A percentile compares a stretch with the other conserved stretches of the same genome.
phyloP scores from a whole-genome alignment of 2,113 vertebrate genomes.

The Muntiacus reevesi region DNA sequence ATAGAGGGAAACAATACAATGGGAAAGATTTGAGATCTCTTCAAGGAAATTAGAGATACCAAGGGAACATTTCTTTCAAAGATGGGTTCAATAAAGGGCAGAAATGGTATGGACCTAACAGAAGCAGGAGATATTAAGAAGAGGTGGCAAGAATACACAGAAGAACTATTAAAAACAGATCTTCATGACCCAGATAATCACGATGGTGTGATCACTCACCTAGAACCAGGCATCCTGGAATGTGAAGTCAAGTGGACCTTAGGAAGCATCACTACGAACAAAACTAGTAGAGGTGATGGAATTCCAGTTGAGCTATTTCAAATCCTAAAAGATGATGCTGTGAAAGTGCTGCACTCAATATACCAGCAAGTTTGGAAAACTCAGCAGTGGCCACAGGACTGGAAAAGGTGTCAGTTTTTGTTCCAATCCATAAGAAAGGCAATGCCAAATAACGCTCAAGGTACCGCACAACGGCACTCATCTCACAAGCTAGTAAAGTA shows the following conservation, averaged over 20 bases:
- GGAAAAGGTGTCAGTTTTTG: neutral
- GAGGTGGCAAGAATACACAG: neutral
- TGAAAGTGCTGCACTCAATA: neutral
- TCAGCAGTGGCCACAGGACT: neutral
- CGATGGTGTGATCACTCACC: neutral
- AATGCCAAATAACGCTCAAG: neutral
- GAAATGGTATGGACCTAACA: neutral
- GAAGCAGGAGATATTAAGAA: neutral
- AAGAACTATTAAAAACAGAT: neutral
- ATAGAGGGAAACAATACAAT: neutral
- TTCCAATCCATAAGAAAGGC: neutral
- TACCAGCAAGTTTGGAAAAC: neutral
- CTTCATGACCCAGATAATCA: neutral
- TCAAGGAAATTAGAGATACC: neutral
- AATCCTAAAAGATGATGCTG: neutral
- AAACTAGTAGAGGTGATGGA: neutral
- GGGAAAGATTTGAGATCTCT: neutral
- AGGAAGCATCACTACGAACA: neutral
- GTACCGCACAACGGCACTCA: neutral
- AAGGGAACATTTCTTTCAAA: neutral
- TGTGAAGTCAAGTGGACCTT: neutral
- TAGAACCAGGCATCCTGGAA: neutral
- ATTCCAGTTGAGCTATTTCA: neutral
- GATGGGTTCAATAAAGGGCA: neutral
- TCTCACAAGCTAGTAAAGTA: fast-evolving